Evolutionary conservation across 2,888 invertebrate genomes (phyloP).

Genomic region (Apocheima hispidaria): DNA sequence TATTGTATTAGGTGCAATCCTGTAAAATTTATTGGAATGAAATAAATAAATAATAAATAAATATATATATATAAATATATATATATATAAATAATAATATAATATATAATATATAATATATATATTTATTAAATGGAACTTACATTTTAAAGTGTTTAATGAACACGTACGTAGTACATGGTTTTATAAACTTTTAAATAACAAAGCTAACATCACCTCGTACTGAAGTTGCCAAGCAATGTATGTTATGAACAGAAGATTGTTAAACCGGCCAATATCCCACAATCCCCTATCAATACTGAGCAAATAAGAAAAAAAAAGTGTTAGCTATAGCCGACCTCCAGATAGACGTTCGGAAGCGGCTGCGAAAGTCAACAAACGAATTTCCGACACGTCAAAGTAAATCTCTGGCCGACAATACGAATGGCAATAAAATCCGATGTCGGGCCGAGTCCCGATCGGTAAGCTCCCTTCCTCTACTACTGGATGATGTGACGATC

Average conservation of each 20-base stretch:
- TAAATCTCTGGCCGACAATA: slow-evolving; percentile 83
- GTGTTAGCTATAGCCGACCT: slow-evolving; percentile 47
- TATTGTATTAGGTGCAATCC: no score
- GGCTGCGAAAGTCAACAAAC: slow-evolving; percentile 75
- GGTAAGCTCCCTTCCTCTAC: slow-evolving; percentile 69
- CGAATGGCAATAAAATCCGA: slow-evolving; percentile 84
- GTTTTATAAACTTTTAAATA: no score
- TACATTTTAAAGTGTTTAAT: no score
- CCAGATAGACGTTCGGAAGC: slow-evolving; percentile 63
- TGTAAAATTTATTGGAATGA: no score
- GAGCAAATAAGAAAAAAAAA: slow-evolving; percentile 54
- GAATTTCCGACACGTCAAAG: slow-evolving; percentile 82
- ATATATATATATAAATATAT: no score
- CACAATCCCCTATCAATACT: slow-evolving; percentile 52
- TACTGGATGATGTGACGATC: slow-evolving; percentile 45
- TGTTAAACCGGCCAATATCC: slow-evolving; percentile 14
- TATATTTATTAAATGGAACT: no score
- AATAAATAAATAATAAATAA: no score
- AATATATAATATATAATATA: no score
- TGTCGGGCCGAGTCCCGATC: slow-evolving; percentile 68
- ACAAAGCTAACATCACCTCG: background rate
- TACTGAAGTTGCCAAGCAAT: background rate
- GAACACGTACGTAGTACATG: no score
- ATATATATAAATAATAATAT: no score
- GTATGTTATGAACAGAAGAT: background rate